phyloP scores from a whole-genome alignment of 2,888 invertebrate species.

The Sepioteuthis lessoniana region DNA sequence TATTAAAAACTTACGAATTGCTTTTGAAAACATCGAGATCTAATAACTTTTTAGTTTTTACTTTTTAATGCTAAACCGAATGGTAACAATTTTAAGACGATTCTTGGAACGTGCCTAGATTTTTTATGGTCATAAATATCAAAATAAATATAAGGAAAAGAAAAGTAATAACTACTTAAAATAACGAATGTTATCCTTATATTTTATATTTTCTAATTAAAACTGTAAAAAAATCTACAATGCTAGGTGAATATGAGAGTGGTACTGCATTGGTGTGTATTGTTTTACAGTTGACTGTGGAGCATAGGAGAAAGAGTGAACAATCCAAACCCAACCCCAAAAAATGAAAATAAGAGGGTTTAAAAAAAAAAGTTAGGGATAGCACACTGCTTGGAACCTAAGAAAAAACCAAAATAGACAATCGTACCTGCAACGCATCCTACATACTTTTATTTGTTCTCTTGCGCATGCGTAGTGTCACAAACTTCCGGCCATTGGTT shows the following conservation, averaged over 20 bases:
- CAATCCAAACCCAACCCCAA: neutral
- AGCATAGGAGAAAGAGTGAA: no score
- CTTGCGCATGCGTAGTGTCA: neutral
- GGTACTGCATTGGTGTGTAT: neutral
- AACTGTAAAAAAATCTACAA: neutral
- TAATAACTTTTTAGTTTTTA: neutral
- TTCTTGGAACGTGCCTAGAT: neutral
- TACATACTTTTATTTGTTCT: neutral
- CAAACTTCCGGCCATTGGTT: neutral
- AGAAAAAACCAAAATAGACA: neutral
- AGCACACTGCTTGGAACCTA: no score
- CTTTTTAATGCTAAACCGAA: neutral
- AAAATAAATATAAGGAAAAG: neutral
- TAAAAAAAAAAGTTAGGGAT: neutral
- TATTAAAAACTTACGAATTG: neutral
- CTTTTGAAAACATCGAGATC: neutral
- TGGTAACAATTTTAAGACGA: neutral
- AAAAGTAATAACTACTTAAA: neutral
- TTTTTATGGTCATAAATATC: neutral
- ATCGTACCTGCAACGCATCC: neutral
- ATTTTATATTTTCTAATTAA: neutral
- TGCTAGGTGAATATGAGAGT: neutral
- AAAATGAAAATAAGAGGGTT: neutral
- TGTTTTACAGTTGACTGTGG: neutral
- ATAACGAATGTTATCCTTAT: neutral